Evolutionary conservation across 2,113 vertebrate genomes (phyloP), one percentile per base, ranked within the genome.

Genomic region (Mirounga angustirostris): DNA sequence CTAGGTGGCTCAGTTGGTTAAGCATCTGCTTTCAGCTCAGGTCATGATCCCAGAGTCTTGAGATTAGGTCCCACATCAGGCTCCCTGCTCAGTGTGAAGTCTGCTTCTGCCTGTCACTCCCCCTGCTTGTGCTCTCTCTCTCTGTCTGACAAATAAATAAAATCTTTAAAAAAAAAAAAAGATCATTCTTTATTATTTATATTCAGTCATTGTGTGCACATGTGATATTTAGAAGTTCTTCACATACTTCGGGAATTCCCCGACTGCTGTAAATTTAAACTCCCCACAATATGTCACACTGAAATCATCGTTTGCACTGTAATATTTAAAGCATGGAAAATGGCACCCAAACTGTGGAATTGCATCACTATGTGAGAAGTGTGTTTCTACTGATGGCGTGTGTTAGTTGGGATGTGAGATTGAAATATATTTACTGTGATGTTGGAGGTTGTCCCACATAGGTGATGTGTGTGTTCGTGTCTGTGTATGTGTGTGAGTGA

Each of bases 251-350:
- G 89, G 96, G 96, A 94, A 96, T 98, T 91, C 97, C 97, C 97
- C 92, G 76, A 83, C 80, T 91, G 61, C 13, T 8, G 3, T 86
- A 67, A 95, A 93, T 86, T 90, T 95, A 91, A 96, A 83, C 59
- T 94, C 90, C 43, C 90, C 94, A 79, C 81, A 22, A 78, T 95
- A 94, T 88, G 24, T 92, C 43, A 14, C 61, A 92, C 80, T 97
- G 69, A 97, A 92, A 90, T 82, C 92, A 92, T 97, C 81, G 76
- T 96, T 97, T 97, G 87, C 92, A 81, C 92, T 74, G 61, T 89
- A 95, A 93, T 97, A 97, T 96, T 97, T 98, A 95, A 96, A 52
- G 82, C 58, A 71, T 90, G 30, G 58, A 85, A 96, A 95, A 96
- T 95, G 90, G 80, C 83, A 96, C 97, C 63, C 80, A 90, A 95